Evolutionary conservation across 1,140 invertebrate species (phyloP).

Genomic region (Diploscapter pachys): DNA sequence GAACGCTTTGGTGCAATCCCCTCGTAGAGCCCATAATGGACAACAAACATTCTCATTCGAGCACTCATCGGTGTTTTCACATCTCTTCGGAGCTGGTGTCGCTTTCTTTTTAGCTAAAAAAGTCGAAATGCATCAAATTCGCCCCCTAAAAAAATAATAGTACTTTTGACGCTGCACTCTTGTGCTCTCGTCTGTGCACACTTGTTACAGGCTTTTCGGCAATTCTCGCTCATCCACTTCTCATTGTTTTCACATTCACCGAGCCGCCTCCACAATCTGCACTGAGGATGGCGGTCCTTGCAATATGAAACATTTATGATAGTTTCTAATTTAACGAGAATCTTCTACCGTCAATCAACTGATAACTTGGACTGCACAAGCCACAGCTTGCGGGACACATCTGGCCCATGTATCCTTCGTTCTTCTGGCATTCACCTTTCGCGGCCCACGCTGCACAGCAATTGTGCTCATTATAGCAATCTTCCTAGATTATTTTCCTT

Average conservation of each 20-base stretch:
- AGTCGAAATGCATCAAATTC: not conserved
- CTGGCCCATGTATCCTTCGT: conserved; percentile 36
- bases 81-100: not conserved
- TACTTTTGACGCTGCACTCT: conserved; percentile 28
- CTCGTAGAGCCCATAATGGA: conserved; percentile 32
- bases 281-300: conserved; percentile 37
- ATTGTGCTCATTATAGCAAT: conserved; percentile 42
- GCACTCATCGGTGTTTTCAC: conserved; percentile 12
- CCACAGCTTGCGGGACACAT: conserved; percentile 40
- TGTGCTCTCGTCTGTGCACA: conserved; percentile 29
- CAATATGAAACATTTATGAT: conserved; percentile 28
- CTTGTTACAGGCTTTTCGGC: conserved; percentile 36
- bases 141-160: not conserved
- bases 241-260: conserved; percentile 38
- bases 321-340: conserved; percentile 1
- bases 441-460: conserved; percentile 40
- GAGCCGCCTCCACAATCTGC: conserved; percentile 29
- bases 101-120: conserved; percentile 11
- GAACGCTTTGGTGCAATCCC: conserved; percentile 29
- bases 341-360: conserved; percentile 20
- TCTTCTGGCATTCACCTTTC: conserved; percentile 37
- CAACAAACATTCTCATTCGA: conserved; percentile 41
- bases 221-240: conserved; percentile 42
- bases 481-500: conserved; percentile 24
- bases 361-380: conserved; percentile 27